Evolutionary conservation across 2,888 invertebrate genomes (phyloP).

Genomic region (Drosophila histrio): DNA sequence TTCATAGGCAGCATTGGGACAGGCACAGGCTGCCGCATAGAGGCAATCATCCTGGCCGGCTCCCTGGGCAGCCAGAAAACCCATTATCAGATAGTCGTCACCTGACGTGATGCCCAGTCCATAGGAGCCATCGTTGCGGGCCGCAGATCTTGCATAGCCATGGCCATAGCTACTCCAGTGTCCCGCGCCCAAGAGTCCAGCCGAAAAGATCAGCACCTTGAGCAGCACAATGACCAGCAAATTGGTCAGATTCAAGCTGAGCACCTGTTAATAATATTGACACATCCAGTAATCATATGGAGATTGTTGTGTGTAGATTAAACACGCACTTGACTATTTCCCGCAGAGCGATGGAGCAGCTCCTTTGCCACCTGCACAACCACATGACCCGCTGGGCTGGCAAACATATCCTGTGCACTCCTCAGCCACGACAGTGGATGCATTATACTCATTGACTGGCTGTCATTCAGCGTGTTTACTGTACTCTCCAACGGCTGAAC

Average conservation of each 20-base stretch:
- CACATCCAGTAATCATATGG: slow-evolving; percentile 13
- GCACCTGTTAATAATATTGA: slow-evolving; percentile 61
- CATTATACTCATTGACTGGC: slow-evolving; percentile 22
- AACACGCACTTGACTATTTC: slow-evolving; percentile 87
- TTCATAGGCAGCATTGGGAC: slow-evolving; percentile 88
- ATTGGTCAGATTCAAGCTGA: slow-evolving; percentile 93
- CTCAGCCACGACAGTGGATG: slow-evolving; percentile 76
- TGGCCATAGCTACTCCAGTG: slow-evolving; percentile 86
- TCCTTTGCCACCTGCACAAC: slow-evolving; percentile 86
- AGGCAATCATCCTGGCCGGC: slow-evolving; percentile 90
- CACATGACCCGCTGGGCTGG: slow-evolving; percentile 83
- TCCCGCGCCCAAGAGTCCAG: slow-evolving; percentile 90
- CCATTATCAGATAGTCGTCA: slow-evolving; percentile 86
- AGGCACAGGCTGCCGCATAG: slow-evolving; percentile 90
- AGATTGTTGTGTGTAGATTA: background rate
- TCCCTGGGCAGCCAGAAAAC: slow-evolving; percentile 89
- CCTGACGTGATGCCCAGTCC: slow-evolving; percentile 86
- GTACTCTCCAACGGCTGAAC: slow-evolving; percentile 19
- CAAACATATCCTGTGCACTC: slow-evolving; percentile 79
- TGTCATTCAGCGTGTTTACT: slow-evolving; percentile 28
- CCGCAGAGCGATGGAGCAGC: slow-evolving; percentile 88
- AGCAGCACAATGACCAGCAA: slow-evolving; percentile 91
- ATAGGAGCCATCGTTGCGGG: slow-evolving; percentile 65
- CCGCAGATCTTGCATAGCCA: slow-evolving; percentile 74
- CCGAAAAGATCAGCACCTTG: slow-evolving; percentile 92